A percentile compares a stretch with the other conserved stretches of the same genome.
Conservation (phyloP, 1,140 invertebrate species). For the Lineus longissimus region DNA sequence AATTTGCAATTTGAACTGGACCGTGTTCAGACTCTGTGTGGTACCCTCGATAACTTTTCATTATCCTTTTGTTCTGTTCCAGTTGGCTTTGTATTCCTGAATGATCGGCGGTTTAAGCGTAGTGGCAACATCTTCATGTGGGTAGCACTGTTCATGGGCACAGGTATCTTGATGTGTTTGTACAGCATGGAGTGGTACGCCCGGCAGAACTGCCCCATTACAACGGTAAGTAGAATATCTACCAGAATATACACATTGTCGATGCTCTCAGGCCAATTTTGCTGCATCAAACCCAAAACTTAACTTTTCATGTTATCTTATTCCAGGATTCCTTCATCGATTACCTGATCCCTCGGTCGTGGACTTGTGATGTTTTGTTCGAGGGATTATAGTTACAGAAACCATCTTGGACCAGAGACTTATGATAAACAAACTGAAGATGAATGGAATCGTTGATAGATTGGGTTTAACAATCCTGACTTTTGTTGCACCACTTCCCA, state of each 20-base stretch:
- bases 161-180: constrained; percentile 69
- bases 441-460: too few species aligned
- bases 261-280: background rate
- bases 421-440: too few species aligned
- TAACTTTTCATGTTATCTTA: constrained; percentile 9
- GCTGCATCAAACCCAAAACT: background rate
- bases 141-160: constrained; percentile 72
- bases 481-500: too few species aligned
- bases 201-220: constrained; percentile 68
- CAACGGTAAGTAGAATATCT: constrained; percentile 31
- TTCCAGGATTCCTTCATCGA: constrained; percentile 48
- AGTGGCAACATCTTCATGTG: constrained; percentile 74
- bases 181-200: constrained; percentile 85
- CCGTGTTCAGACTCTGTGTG: too few species aligned
- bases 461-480: too few species aligned
- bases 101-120: constrained; percentile 41
- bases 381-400: constrained; percentile 21
- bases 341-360: constrained; percentile 49
- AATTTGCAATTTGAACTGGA: too few species aligned
- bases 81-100: constrained; percentile 60
- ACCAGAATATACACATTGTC: background rate
- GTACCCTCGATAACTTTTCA: background rate
- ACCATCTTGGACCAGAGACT: too few species aligned
- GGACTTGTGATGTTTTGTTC: constrained; percentile 40
- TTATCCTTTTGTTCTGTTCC: constrained; percentile 24